Evolutionary conservation across 2,888 invertebrate species (phyloP).

Genomic region (Caenorhabditis sinica): DNA sequence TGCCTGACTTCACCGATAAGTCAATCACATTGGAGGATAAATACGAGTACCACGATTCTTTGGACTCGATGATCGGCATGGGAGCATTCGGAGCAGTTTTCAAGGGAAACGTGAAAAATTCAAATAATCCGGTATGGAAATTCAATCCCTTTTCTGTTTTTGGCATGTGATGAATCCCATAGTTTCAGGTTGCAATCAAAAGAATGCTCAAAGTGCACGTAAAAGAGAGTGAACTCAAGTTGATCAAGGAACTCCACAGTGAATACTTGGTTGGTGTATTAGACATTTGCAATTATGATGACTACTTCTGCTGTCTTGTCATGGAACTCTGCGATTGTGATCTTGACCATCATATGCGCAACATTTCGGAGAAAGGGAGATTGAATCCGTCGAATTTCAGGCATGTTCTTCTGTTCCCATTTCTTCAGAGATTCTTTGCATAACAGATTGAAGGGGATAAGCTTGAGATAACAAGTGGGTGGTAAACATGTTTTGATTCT

Average conservation of each 20-base stretch:
- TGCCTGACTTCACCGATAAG: constrained; percentile 64
- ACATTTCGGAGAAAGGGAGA: constrained; percentile 71
- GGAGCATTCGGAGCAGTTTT: constrained; percentile 82
- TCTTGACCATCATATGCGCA: constrained; percentile 78
- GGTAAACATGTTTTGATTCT: constrained; percentile 56
- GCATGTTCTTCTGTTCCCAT: constrained; percentile 55
- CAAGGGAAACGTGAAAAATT: constrained; percentile 69
- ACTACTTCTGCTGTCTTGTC: constrained; percentile 76
- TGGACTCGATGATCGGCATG: constrained; percentile 77
- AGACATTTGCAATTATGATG: constrained; percentile 79
- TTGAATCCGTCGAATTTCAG: constrained; percentile 76
- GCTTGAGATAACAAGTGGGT: constrained; percentile 9
- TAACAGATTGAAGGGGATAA: constrained; percentile 17
- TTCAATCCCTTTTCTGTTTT: constrained; percentile 9
- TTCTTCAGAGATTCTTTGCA: constrained; percentile 13
- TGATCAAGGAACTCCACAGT: constrained; percentile 77
- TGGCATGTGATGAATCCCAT: constrained; percentile 11
- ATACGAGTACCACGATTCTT: constrained; percentile 77
- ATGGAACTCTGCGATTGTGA: constrained; percentile 82
- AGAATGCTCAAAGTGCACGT: constrained; percentile 77
- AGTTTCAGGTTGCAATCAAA: constrained; percentile 81
- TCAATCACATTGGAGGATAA: constrained; percentile 53
- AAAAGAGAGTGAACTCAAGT: constrained; percentile 79
- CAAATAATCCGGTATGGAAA: constrained; percentile 47
- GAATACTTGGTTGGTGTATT: constrained; percentile 79